phyloP scores from a whole-genome alignment of 1,140 invertebrate species.

The Antheraea pernyi region DNA sequence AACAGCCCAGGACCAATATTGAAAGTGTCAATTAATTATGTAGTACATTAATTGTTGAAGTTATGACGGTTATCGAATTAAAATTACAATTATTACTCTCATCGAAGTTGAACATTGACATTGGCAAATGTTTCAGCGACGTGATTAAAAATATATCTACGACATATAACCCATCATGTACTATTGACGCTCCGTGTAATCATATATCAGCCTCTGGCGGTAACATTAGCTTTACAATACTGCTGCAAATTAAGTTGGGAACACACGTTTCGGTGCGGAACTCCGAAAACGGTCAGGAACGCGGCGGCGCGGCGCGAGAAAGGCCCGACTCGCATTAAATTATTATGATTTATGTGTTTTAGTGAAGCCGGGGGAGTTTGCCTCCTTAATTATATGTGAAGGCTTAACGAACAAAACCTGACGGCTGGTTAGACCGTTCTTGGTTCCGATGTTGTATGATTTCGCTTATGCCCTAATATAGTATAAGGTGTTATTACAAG shows the following conservation, averaged over 20 bases:
- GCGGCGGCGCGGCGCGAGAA: slow-evolving; percentile 42
- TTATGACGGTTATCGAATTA: no score
- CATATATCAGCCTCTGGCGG: neutral
- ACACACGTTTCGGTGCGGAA: neutral
- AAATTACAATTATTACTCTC: no score
- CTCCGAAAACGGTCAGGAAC: slow-evolving; percentile 4
- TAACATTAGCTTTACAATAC: neutral
- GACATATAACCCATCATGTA: neutral
- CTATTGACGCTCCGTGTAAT: neutral
- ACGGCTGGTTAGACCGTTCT: slow-evolving; percentile 29
- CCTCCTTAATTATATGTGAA: slow-evolving; percentile 71
- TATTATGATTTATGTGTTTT: slow-evolving; percentile 78
- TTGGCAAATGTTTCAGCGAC: no score
- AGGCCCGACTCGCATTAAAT: slow-evolving; percentile 65
- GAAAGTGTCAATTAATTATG: no score
- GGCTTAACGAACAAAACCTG: slow-evolving; percentile 61
- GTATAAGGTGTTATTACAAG: neutral
- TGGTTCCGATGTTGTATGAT: neutral
- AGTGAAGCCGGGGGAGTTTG: slow-evolving; percentile 46
- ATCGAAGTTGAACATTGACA: no score
- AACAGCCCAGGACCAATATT: no score
- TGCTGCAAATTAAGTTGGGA: neutral
- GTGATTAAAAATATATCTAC: neutral
- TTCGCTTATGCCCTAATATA: neutral
- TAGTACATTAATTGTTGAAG: no score